Conservation (phyloP, 1,140 invertebrate species). For the Holcopasites calliopsidis region DNA sequence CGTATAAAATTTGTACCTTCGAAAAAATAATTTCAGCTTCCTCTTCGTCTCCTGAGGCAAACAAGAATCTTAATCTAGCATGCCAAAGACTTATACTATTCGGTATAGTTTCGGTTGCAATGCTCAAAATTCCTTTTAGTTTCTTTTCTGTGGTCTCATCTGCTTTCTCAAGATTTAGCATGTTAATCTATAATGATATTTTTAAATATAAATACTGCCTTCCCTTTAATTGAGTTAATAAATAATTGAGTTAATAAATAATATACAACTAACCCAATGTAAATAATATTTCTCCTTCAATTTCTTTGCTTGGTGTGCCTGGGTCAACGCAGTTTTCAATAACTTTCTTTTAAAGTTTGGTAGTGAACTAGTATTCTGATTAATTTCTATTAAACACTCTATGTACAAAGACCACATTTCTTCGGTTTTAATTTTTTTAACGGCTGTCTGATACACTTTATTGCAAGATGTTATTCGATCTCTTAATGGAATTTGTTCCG, state of each 20-base stretch:
- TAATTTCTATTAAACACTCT: slow-evolving; percentile 78
- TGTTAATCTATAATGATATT: slow-evolving; percentile 67
- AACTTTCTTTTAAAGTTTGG: slow-evolving; percentile 79
- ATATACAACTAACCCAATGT: slow-evolving; percentile 73
- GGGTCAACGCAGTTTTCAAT: slow-evolving; percentile 75
- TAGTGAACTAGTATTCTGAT: slow-evolving; percentile 68
- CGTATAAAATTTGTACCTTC: slow-evolving; percentile 59
- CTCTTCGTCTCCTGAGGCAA: slow-evolving; percentile 69
- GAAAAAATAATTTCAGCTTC: slow-evolving; percentile 67
- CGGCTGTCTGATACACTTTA: slow-evolving; percentile 78
- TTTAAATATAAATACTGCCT: slow-evolving; percentile 19
- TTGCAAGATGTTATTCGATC: slow-evolving; percentile 72
- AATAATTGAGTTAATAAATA: neutral
- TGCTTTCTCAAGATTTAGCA: slow-evolving; percentile 67
- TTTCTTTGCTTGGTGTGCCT: slow-evolving; percentile 76
- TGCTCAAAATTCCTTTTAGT: slow-evolving; percentile 74
- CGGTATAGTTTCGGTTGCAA: slow-evolving; percentile 76
- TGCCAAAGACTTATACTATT: slow-evolving; percentile 78
- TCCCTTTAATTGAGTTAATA: slow-evolving; percentile 7
- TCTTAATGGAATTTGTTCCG: slow-evolving; percentile 63
- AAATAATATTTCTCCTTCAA: slow-evolving; percentile 80
- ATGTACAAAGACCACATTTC: slow-evolving; percentile 81
- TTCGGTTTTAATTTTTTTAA: slow-evolving; percentile 80
- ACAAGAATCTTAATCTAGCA: slow-evolving; percentile 73
- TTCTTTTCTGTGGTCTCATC: slow-evolving; percentile 65